phyloP scores from a whole-genome alignment of 2,888 invertebrate species.

The Cryptophagus acutangulus region DNA sequence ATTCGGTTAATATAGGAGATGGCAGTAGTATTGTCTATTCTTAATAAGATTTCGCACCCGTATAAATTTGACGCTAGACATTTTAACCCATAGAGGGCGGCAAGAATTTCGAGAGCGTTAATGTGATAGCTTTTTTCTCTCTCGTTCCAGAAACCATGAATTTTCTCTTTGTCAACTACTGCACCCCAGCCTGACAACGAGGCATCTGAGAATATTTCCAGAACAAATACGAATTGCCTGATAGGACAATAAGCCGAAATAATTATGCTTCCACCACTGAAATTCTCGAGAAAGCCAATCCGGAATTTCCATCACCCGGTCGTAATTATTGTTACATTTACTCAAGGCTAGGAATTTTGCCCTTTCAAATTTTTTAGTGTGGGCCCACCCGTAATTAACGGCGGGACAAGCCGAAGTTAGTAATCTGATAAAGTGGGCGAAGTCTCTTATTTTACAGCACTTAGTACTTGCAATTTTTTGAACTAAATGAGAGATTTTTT shows the following conservation, averaged over 20 bases:
- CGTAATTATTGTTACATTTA: constrained; percentile 6
- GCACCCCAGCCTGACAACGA: constrained; percentile 27
- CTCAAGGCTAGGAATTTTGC: constrained; percentile 10
- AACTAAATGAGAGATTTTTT: too few relatives aligned
- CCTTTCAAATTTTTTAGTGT: constrained; percentile 10
- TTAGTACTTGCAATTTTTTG: too few relatives aligned
- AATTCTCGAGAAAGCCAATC: constrained; percentile 6
- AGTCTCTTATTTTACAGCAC: constrained; percentile 3
- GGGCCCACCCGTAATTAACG: constrained; percentile 10
- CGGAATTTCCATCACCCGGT: constrained; percentile 4
- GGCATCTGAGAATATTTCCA: constrained; percentile 29
- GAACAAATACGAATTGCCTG: constrained; percentile 7
- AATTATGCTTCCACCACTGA: constrained; percentile 18
- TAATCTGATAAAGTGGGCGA: constrained; percentile 8
- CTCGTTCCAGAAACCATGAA: constrained; percentile 21
- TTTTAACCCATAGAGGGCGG: constrained; percentile 23
- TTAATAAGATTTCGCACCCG: constrained; percentile 18
- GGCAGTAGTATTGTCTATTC: constrained; percentile 24
- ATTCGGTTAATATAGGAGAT: constrained; percentile 19
- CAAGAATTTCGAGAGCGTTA: constrained; percentile 25
- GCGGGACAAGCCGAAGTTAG: constrained; percentile 9
- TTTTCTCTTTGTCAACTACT: constrained; percentile 12
- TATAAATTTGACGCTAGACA: constrained; percentile 18
- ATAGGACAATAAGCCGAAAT: constrained; percentile 7
- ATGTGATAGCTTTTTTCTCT: constrained; percentile 19